These are phyloP conservation scores for Archocentrus centrarchus DNA, from an alignment of 2,113 vertebrate species.

Conservation along the genomic window DNA sequence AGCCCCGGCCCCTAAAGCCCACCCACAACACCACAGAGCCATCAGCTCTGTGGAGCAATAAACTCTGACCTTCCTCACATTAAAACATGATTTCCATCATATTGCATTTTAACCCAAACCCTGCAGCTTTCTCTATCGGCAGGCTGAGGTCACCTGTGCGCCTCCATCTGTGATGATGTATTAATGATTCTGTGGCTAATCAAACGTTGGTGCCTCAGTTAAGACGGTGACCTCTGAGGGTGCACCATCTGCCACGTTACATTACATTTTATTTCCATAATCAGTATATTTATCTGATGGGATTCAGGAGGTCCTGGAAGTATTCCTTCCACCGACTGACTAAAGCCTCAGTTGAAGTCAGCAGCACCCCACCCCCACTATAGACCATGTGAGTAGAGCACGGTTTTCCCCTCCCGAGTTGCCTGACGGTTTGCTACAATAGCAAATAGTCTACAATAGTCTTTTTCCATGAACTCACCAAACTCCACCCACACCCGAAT, in stretches of 20 bases:
- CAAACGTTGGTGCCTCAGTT: not conserved
- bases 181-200: not conserved
- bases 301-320: no score
- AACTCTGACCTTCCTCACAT: accelerated
- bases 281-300: not conserved
- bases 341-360: no score
- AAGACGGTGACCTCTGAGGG: not conserved
- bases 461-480: no score
- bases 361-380: no score
- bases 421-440: no score
- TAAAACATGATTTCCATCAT: not conserved
- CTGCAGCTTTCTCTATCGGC: no score
- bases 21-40: not conserved
- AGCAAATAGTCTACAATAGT: no score
- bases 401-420: no score
- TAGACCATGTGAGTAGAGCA: no score
- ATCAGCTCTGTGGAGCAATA: not conserved
- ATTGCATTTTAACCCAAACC: no score
- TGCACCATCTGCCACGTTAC: not conserved
- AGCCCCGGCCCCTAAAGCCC: not conserved
- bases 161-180: not conserved
- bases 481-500: no score
- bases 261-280: not conserved
- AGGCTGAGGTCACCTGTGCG: not conserved
- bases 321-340: no score